Evolutionary conservation across 2,888 invertebrate species (phyloP), one percentile per base, ranked within the genome.

Genomic region (Cantharis rufa): DNA sequence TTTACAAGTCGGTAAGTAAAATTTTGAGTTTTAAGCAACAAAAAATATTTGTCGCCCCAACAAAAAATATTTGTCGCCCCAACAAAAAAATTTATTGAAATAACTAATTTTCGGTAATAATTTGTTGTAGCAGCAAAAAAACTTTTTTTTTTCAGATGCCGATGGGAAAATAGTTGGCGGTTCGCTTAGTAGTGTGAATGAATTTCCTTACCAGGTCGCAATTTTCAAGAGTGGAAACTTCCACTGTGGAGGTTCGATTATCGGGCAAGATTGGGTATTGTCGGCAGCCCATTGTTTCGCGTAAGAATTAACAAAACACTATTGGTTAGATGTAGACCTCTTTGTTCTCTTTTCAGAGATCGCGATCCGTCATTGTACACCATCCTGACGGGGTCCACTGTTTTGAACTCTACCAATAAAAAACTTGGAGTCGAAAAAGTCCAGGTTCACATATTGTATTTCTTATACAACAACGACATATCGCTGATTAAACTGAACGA

Each of bases 381-480:
- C 18, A 24, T 66, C 24, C 24, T 66, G n/a, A 21, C 64, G 18
- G 64, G 48, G 18, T 28, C 48, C n/a, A 48, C 7, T 10, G 11
- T 32, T 3, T 86, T 91, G 0, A 85, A 86, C 0, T 79, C 87
- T 0, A 90, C 90, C 0, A 90, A 90, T 0, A 86, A 84, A 1
- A 82, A 84, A 0, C 90, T 91, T 82, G 85, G 87, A 74, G 87
- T 90, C 27, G 85, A 89, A 0, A 89, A 89, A 77, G 84, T 90
- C 0, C 89, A 90, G 0, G 80, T 84, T 3, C 90, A 91, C 76
- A 88, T 89, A 62, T 82, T 87, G 0, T 90, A 90, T 64, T 88
- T 89, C 70, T 75, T 85, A 18, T 89, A 90, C 62, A 86, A 87
- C 71, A 91, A 94, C 83, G 94, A 95, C 82, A 93, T 95, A 74